These are phyloP conservation scores for Augiades crinisus DNA, from an alignment of 2,888 invertebrate species.

Conservation along the genomic window DNA sequence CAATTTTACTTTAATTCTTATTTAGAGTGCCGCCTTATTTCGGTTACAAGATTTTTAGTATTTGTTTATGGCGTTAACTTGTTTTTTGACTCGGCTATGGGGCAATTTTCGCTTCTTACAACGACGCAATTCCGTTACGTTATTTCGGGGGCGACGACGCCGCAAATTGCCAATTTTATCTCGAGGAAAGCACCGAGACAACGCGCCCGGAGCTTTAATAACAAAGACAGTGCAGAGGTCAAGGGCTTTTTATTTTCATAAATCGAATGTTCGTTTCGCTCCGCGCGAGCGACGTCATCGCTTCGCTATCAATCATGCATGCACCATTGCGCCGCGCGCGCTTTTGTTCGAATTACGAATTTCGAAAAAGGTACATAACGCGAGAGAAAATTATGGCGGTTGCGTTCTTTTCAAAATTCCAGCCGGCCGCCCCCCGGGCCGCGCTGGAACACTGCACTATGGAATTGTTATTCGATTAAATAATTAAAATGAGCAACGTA, in stretches of 20 bases:
- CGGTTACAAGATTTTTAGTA: constrained; percentile 80
- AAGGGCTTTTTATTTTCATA: constrained; percentile 64
- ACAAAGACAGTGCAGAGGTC: constrained; percentile 57
- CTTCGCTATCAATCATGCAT: constrained; percentile 77
- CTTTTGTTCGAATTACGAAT: constrained; percentile 78
- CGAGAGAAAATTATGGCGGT: constrained; percentile 67
- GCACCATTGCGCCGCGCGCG: constrained; percentile 74
- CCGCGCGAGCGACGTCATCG: constrained; percentile 59
- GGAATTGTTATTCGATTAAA: constrained; percentile 67
- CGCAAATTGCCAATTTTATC: constrained; percentile 53
- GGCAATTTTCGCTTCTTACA: constrained; percentile 64
- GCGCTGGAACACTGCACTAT: constrained; percentile 44
- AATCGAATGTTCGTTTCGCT: constrained; percentile 57
- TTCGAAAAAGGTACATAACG: constrained; percentile 72
- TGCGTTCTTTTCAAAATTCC: constrained; percentile 66
- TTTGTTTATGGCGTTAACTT: constrained; percentile 75
- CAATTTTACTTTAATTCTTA: constrained; percentile 80
- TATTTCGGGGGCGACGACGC: constrained; percentile 42
- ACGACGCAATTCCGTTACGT: constrained; percentile 58
- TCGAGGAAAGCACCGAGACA: constrained; percentile 29
- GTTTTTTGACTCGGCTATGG: constrained; percentile 54
- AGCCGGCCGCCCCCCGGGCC: constrained; percentile 56
- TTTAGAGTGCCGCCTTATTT: constrained; percentile 79
- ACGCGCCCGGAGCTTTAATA: constrained; percentile 26
- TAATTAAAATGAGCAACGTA: constrained; percentile 57